Evolutionary conservation across 2,888 invertebrate species (phyloP).

Genomic region (Ochropleura leucogaster): DNA sequence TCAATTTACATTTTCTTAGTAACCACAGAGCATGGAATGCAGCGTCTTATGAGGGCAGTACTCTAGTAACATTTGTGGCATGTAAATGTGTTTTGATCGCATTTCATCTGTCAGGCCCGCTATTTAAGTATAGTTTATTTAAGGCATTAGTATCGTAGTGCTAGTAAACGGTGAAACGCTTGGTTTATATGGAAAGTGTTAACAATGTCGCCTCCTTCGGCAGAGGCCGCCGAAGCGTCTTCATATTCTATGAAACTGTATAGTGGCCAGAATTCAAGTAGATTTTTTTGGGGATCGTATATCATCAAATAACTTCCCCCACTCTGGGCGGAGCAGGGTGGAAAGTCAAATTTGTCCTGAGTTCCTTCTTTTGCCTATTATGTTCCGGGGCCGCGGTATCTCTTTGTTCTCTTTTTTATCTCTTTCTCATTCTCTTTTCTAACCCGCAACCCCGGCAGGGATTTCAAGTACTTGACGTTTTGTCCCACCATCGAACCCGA

Average conservation of each 20-base stretch:
- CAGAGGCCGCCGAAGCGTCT: too few relatives aligned
- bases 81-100: neutral
- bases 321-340: too few relatives aligned
- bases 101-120: neutral
- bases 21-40: neutral
- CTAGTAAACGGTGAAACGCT: neutral
- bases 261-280: neutral
- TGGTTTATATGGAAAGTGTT: neutral
- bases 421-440: too few relatives aligned
- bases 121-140: neutral
- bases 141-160: neutral
- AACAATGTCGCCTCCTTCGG: neutral
- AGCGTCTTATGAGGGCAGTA: neutral
- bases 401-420: too few relatives aligned
- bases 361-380: too few relatives aligned
- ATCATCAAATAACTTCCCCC: too few relatives aligned
- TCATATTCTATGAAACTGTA: neutral
- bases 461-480: neutral
- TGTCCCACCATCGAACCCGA: neutral
- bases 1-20: slow-evolving; percentile 12
- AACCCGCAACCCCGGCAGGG: too few relatives aligned
- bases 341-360: too few relatives aligned
- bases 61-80: neutral
- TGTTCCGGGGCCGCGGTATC: too few relatives aligned
- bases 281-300: too few relatives aligned